Percentiles rank a stretch among this genome's conserved stretches.
Conservation (phyloP, 2,113 vertebrate species). For the Bagarius yarrelli region DNA sequence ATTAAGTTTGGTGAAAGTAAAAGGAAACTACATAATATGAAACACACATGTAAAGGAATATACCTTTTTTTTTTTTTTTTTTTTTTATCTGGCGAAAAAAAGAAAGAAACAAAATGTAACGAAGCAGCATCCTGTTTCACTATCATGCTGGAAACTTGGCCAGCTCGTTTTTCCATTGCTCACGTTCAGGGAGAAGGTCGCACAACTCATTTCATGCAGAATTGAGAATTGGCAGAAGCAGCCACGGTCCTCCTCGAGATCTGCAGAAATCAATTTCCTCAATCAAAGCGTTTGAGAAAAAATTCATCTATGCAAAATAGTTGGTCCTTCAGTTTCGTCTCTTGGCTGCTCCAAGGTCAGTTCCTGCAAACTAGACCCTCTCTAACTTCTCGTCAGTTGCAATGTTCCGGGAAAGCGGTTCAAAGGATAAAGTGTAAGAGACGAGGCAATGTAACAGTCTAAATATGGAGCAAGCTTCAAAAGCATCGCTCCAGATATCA, state of each 20-base stretch:
- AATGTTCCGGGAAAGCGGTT: slow-evolving; percentile 51
- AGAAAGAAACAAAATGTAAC: background rate
- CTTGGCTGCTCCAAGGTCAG: slow-evolving; percentile 48
- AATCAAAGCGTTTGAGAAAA: slow-evolving; percentile 13
- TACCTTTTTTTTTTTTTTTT: too few relatives aligned
- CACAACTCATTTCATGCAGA: slow-evolving; percentile 25
- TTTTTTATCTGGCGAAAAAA: background rate
- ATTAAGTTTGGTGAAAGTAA: background rate
- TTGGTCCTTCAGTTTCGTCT: slow-evolving; percentile 19
- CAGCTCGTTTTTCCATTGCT: background rate
- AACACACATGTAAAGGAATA: background rate
- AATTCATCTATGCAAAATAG: slow-evolving; percentile 11
- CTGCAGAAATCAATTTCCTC: slow-evolving; percentile 10
- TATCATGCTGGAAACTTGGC: background rate
- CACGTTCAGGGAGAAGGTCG: background rate
- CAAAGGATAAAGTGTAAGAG: slow-evolving; percentile 51
- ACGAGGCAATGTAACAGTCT: slow-evolving; percentile 34
- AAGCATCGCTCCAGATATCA: slow-evolving; percentile 40
- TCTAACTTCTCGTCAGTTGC: slow-evolving; percentile 44
- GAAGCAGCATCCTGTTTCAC: background rate
- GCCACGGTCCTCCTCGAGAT: slow-evolving; percentile 7
- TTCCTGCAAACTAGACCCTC: slow-evolving; percentile 51
- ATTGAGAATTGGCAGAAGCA: slow-evolving; percentile 27
- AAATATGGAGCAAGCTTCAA: slow-evolving; percentile 49
- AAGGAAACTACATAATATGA: background rate